Evolutionary conservation across 2,797 vertebrate genomes (phyloP).

Genomic region (Lerista edwardsae): DNA sequence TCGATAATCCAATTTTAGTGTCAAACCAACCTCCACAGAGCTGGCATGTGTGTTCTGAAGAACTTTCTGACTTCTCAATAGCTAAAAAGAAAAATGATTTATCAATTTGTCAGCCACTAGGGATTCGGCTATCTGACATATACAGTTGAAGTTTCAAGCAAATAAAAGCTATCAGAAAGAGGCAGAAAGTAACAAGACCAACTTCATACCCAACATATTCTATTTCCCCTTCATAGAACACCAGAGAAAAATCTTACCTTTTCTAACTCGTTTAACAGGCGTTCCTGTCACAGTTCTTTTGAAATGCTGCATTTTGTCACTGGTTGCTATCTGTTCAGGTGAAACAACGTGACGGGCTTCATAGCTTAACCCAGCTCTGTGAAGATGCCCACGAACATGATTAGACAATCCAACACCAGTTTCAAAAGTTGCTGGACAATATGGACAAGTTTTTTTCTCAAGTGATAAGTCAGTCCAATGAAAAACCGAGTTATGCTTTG

Average conservation of each 20-base stretch:
- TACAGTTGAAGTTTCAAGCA: slow-evolving; percentile 17
- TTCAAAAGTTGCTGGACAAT: slow-evolving; percentile 95
- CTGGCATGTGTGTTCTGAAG: slow-evolving; percentile 90
- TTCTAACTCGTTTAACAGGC: slow-evolving; percentile 88
- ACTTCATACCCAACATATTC: neutral
- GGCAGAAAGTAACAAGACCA: slow-evolving; percentile 9
- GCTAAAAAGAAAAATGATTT: slow-evolving; percentile 72
- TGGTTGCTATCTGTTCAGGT: slow-evolving; percentile 90
- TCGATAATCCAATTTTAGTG: slow-evolving; percentile 97
- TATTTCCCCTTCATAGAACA: slow-evolving; percentile 22
- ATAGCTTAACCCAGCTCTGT: slow-evolving; percentile 92
- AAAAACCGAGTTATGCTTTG: slow-evolving; percentile 83
- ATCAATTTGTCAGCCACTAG: slow-evolving; percentile 52
- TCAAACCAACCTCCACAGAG: slow-evolving; percentile 96
- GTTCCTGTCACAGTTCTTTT: slow-evolving; percentile 86
- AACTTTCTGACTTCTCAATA: slow-evolving; percentile 87
- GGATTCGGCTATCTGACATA: slow-evolving; percentile 34
- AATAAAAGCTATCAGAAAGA: neutral
- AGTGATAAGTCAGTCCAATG: slow-evolving; percentile 84
- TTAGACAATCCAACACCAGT: slow-evolving; percentile 97
- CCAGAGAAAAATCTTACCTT: slow-evolving; percentile 80
- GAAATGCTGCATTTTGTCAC: slow-evolving; percentile 91
- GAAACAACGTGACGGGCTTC: slow-evolving; percentile 91
- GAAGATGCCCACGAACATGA: slow-evolving; percentile 95
- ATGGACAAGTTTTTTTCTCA: slow-evolving; percentile 88